Conservation (phyloP, 1,140 invertebrate genomes). For the Drosophila pseudoobscura region DNA sequence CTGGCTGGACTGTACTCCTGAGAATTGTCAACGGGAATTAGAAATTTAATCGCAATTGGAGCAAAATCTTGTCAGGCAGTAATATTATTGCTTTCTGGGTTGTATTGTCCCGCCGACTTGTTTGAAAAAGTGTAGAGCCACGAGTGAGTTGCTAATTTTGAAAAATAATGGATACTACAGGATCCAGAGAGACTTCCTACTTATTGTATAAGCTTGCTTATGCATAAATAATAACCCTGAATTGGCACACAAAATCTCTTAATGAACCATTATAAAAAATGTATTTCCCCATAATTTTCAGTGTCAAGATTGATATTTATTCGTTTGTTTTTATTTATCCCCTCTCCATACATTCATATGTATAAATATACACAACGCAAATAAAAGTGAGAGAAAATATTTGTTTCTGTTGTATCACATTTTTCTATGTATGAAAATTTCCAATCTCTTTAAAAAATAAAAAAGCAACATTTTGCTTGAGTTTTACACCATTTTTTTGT, state of each 20-base stretch:
- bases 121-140: too few relatives aligned
- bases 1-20: too few relatives aligned
- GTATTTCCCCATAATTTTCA: constrained; percentile 55
- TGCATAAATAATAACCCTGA: constrained; percentile 50
- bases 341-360: background rate
- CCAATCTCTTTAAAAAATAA: constrained; percentile 19
- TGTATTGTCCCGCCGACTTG: too few relatives aligned
- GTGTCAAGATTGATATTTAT: constrained; percentile 70
- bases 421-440: constrained; percentile 12
- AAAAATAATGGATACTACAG: too few relatives aligned
- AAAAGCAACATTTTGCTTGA: constrained; percentile 24
- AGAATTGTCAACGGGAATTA: too few relatives aligned
- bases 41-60: too few relatives aligned
- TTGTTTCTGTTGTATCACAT: background rate
- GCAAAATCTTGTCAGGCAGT: too few relatives aligned
- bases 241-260: constrained; percentile 53
- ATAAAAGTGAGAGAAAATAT: constrained; percentile 3
- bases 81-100: too few relatives aligned
- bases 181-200: constrained; percentile 26
- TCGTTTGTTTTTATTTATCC: constrained; percentile 57
- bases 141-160: too few relatives aligned
- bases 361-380: background rate
- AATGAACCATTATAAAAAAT: constrained; percentile 56
- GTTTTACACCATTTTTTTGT: constrained; percentile 7
- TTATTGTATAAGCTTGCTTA: constrained; percentile 20